Evolutionary conservation across 1,140 invertebrate genomes (phyloP), one percentile per base, ranked within the genome.

Genomic region (Scaptomyza hsui): DNA sequence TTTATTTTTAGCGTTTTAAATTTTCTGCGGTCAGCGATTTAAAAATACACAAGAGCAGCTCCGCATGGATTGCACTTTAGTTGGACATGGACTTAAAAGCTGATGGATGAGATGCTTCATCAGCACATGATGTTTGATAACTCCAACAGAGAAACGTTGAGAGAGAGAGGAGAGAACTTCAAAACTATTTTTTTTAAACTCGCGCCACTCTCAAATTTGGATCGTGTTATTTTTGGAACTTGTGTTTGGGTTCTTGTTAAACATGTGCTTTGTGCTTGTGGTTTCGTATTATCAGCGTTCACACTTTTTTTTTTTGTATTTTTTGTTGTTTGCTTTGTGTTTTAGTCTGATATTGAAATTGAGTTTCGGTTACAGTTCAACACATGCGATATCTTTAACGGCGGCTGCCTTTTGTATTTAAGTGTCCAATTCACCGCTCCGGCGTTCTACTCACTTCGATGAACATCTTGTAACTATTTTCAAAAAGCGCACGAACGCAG

Each of bases 401-500:
- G 51, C 75, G 47, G 72, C 60, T 75, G 70, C 26, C 45, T 59
- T 68, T 60, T 61, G 47, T 60, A 41, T 49, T 71, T 75, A 0
- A 24, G 26, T 29, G 61, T 72, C 82, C 67, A 76, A 65, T 85
- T 85, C 73, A 72, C 89, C 89, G 89, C 83, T 82, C 72, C 83
- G 82, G 85, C 80, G 89, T 90, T 90, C 89, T 88, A 79, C 75
- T 89, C 89, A 85, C 88, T 90, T 85, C 89, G 89, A 89, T 89
- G 83, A 90, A 88, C 79, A 90, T 90, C 83, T 90, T 90, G 89
- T 90, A 90, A 90, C 89, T 90, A 90, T 89, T 90, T 90, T 90
- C 72, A 72, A 90, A 90, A 88, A 88, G 81, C 81, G 88, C 88
- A 89, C 88, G 88, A 78, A 81, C 88, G 74, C 88, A 90, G 85